A percentile compares a stretch with the other conserved stretches of the same genome.
Evolutionary conservation across 2,797 vertebrate genomes (phyloP).

Genomic region (Oreochromis grahami): DNA sequence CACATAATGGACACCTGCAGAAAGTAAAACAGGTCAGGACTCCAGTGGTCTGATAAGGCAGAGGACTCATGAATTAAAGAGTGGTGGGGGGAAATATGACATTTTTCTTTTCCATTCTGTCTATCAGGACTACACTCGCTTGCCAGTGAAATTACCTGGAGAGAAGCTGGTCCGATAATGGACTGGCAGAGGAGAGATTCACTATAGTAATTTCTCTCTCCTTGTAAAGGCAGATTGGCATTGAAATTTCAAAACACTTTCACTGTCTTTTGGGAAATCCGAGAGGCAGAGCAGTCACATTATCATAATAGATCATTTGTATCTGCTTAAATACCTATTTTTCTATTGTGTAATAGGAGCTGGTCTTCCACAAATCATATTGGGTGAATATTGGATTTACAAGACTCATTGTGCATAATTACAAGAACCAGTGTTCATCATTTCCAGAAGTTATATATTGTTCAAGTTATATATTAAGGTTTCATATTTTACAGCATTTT

Average conservation of each 20-base stretch:
- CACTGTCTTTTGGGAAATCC: constrained; percentile 53
- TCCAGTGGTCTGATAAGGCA: constrained; percentile 74
- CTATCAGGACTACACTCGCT: constrained; percentile 67
- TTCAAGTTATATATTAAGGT: constrained; percentile 8
- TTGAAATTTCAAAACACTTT: constrained; percentile 59
- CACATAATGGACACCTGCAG: constrained; percentile 66
- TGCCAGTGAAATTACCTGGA: constrained; percentile 72
- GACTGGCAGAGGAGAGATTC: constrained; percentile 62
- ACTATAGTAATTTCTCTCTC: constrained; percentile 62
- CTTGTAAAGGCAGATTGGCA: constrained; percentile 55
- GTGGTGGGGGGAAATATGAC: constrained; percentile 70
- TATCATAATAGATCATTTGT: constrained; percentile 66
- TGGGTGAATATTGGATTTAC: constrained; percentile 53
- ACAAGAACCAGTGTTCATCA: constrained; percentile 33
- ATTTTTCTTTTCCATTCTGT: constrained; percentile 74
- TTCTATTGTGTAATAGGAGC: constrained; percentile 37
- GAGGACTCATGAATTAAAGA: constrained; percentile 78
- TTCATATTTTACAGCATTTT: constrained; percentile 14
- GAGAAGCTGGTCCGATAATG: constrained; percentile 67
- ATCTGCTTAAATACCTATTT: constrained; percentile 56
- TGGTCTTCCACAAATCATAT: constrained; percentile 35
- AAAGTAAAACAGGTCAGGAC: constrained; percentile 79
- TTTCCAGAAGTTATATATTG: constrained; percentile 30
- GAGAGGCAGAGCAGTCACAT: constrained; percentile 48
- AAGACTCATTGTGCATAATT: constrained; percentile 62